Percentiles rank a stretch among this genome's conserved stretches.
Evolutionary conservation across 2,797 vertebrate genomes (phyloP).

Genomic region (Lagorchestes hirsutus): DNA sequence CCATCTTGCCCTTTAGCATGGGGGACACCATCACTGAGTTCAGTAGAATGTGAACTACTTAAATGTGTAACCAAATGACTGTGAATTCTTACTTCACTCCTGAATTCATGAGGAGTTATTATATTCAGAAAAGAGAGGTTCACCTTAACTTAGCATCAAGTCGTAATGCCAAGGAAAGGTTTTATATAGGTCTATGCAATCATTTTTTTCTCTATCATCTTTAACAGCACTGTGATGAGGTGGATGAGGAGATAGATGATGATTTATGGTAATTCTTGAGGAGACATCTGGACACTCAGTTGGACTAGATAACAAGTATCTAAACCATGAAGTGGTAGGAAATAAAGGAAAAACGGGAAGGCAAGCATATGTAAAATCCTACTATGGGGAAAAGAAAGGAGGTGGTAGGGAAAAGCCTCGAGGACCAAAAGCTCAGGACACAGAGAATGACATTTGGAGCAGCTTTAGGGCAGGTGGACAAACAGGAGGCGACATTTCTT

Average conservation of each 20-base stretch:
- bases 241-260: not conserved
- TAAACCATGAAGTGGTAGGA: not conserved
- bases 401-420: not conserved
- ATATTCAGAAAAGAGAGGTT: constrained; percentile 5
- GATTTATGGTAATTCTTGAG: too few species aligned
- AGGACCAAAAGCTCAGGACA: not conserved
- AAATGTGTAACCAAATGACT: not conserved
- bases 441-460: not conserved
- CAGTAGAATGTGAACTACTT: constrained; percentile 7
- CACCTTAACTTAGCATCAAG: not conserved
- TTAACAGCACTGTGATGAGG: constrained; percentile 88
- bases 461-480: not conserved
- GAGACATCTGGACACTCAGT: not conserved
- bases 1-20: not conserved
- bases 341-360: not conserved
- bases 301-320: not conserved
- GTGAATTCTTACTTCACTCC: not conserved
- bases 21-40: not conserved
- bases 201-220: constrained; percentile 47
- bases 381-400: not conserved
- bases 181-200: constrained; percentile 6
- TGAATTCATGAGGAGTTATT: not conserved
- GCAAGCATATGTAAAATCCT: not conserved
- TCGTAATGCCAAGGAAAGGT: not conserved
- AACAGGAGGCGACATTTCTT: not conserved